These are phyloP conservation scores for Umimayanthus kanabou DNA, from an alignment of 92 coral and sea anemone genomes.

Conservation along the genomic window DNA sequence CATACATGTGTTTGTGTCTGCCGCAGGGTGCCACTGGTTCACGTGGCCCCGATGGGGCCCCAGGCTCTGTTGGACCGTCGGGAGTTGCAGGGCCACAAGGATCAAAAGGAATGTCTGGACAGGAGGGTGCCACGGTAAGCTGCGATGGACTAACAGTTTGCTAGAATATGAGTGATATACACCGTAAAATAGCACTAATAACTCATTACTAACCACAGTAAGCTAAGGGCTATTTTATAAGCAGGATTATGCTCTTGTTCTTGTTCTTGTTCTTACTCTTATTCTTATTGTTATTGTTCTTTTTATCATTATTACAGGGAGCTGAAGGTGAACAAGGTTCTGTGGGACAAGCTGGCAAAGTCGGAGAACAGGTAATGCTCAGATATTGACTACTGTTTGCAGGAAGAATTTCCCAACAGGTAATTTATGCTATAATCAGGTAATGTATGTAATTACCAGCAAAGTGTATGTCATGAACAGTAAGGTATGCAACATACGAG, in stretches of 20 bases:
- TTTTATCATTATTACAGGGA: neutral
- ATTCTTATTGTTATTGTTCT: neutral
- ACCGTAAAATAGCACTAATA: neutral
- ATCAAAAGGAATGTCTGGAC: neutral
- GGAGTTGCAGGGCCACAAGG: neutral
- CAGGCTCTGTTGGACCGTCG: neutral
- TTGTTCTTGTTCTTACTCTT: too few species aligned
- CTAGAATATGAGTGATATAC: neutral
- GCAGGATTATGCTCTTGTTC: too few species aligned
- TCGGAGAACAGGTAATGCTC: conserved; percentile 6
- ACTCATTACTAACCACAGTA: neutral
- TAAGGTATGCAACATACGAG: too few species aligned
- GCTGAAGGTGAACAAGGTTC: conserved; percentile 11
- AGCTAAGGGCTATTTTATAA: neutral
- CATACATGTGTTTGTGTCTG: neutral
- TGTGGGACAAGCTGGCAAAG: conserved; percentile 5
- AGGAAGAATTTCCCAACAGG: too few species aligned
- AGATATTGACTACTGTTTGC: too few species aligned
- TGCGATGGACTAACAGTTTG: neutral
- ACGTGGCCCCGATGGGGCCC: neutral
- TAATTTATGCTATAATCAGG: too few species aligned
- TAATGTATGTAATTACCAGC: too few species aligned
- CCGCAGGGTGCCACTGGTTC: conserved; percentile 2
- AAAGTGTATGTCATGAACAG: too few species aligned
- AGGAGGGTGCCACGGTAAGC: neutral